Base-by-base conservation (phyloP, 2,797 vertebrate species). In the Nyctibius grandis region DNA sequence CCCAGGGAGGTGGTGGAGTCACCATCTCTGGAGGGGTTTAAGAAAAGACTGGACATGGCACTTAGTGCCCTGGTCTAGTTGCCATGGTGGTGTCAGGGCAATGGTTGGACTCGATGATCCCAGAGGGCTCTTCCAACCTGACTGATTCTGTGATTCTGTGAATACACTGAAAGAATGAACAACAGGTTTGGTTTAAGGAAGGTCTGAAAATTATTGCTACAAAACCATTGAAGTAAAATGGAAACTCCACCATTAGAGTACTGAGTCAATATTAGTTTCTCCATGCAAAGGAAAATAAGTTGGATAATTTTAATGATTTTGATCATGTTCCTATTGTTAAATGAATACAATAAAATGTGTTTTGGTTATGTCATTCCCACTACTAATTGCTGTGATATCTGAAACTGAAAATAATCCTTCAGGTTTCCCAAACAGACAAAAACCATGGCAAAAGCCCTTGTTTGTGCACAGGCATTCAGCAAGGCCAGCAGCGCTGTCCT, bases 381-480 rank as follows among this genome's bases (percentile, higher is more conserved):
- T 77, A 47, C 74, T 92, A 83, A 84, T 61, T 74, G 85, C 56
- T 36, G 23, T 9, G 13, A 9, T 73, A 56, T 9, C 54, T 60
- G 69, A 85, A 92, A 59, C 17, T 34, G 56, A 65, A 76, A 91
- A 74, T n/a, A 68, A 83, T 33, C 69, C 40, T 40, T 13, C 13
- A 20, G 83, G 40, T n/a, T 60, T 75, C 72, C 26, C 70, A 74
- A 63, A 59, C 0, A 42, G 69, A 72, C 26, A 47, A 59, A 77
- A 70, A 11, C 4, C 21, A 13, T 0, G 0, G 33, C 23, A 29
- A 12, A 84, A 65, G 40, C 12, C 40, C 9, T 1, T 1, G 18
- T 7, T 19, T 47, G 56, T 8, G 34, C 79, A 31, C 28, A 29
- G 12, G 19, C 7, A 5, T 1, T 10, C 25, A 23, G 50, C 3